Evolutionary conservation across 2,888 invertebrate species (phyloP).

Genomic region (Didymodactylos carnosus): DNA sequence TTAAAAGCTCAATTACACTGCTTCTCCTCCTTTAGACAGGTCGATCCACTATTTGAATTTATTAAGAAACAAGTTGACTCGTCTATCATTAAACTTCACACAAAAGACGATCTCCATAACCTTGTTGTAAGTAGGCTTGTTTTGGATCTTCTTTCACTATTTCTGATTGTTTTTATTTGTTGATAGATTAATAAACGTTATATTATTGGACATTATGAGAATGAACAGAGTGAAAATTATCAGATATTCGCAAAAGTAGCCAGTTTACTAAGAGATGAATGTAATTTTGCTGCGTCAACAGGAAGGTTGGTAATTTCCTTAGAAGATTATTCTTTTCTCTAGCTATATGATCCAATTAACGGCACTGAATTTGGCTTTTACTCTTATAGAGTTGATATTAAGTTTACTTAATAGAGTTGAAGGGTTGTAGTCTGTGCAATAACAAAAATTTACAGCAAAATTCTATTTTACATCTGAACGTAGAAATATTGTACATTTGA

Average conservation of each 20-base stretch:
- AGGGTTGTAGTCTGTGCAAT: no score
- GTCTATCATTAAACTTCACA: neutral
- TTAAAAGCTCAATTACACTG: neutral
- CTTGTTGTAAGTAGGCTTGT: no score
- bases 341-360: no score
- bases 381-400: no score
- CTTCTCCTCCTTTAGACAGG: slow-evolving; percentile 38
- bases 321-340: no score
- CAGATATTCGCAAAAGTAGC: slow-evolving; percentile 35
- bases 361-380: no score
- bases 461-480: no score
- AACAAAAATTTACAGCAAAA: no score
- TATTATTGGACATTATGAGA: slow-evolving; percentile 70
- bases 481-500: no score
- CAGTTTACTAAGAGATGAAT: slow-evolving; percentile 74
- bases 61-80: neutral
- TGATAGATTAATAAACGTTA: slow-evolving; percentile 42
- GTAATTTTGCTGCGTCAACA: slow-evolving; percentile 30
- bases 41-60: neutral
- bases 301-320: slow-evolving; percentile 3
- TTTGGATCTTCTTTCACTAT: no score
- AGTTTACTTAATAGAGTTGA: no score
- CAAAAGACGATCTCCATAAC: no score
- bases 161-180: slow-evolving; percentile 31
- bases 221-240: slow-evolving; percentile 23